Evolutionary conservation across 2,797 vertebrate species (phyloP).

Genomic region (Hypotaenidia okinawae): DNA sequence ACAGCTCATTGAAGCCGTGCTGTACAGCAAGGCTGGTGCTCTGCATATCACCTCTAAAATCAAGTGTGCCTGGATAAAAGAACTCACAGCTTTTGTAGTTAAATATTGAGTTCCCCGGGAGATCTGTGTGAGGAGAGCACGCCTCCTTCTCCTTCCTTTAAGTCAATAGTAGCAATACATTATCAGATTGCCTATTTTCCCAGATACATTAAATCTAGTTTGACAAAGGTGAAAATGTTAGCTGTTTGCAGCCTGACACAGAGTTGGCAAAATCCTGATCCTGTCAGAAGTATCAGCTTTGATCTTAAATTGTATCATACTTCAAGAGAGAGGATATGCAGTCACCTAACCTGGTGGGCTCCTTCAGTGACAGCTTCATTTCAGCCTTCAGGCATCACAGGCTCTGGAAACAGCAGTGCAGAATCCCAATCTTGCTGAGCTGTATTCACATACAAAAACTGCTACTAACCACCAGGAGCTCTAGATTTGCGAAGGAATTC

Average conservation of each 20-base stretch:
- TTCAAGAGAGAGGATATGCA: neutral
- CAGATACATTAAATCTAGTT: conserved; percentile 18
- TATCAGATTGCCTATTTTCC: conserved; percentile 49
- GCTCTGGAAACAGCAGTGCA: neutral
- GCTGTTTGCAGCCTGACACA: neutral
- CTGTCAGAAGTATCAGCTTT: conserved; percentile 27
- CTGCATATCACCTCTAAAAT: conserved; percentile 34
- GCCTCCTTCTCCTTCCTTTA: neutral
- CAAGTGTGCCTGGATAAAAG: neutral
- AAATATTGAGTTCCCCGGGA: conserved; percentile 7
- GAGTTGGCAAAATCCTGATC: neutral
- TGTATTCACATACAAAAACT: neutral
- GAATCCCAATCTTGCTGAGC: neutral
- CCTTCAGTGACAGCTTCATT: neutral
- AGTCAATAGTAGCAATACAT: conserved; percentile 37
- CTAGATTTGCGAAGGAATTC: neutral
- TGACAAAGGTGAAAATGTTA: conserved; percentile 46
- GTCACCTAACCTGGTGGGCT: neutral
- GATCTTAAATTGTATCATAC: conserved; percentile 13
- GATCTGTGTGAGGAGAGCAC: neutral
- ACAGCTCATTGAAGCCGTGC: neutral
- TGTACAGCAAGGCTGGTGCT: neutral
- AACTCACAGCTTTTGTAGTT: conserved; percentile 19
- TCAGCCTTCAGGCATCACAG: neutral
- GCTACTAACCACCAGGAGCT: neutral